Evolutionary conservation across 2,888 invertebrate genomes (phyloP), one percentile per base, ranked within the genome.

Genomic region (Aspidiotus rigidus): DNA sequence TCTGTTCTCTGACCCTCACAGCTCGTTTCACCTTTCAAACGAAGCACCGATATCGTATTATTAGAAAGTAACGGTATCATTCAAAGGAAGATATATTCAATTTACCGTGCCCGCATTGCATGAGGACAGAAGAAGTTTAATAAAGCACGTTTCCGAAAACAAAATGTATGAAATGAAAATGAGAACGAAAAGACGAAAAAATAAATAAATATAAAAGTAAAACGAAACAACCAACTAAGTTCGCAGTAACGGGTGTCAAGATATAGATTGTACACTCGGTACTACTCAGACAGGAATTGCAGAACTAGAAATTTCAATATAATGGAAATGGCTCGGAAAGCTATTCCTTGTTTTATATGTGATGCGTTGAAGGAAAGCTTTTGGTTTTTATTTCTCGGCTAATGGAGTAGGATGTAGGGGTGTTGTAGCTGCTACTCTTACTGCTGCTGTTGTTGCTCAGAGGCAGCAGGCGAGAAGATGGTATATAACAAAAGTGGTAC

Each of bases 291-390:
- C 64, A 64, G 64, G 64, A 64, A 64, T n/a, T 64, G 39, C 55
- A 40, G 55, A 64, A 64, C 55, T 64, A 55, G 64, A 64, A 64
- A 28, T 64, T 64, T 64, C 64, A 64, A 64, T 64, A 64, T 64
- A 64, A 64, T 64, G 64, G 64, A 64, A 64, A 64, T 64, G 64
- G 64, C 64, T 64, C 64, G 64, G 64, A 64, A 64, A 64, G 64
- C 64, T 64, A 64, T 64, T 64, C 64, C 64, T 64, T 64, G 64
- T 64, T 64, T 64, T 64, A 64, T 64, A 55, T 64, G 64, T 64
- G 64, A 64, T 64, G 64, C 64, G 64, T 55, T 64, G 64, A 64
- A 55, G 64, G 64, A 64, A 64, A 64, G 64, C 64, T 64, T 64
- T 64, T 64, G 64, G 64, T 64, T 64, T 64, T 64, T 64, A 64